Evolutionary conservation across 2,888 invertebrate species (phyloP).

Genomic region (Alcis repandata): DNA sequence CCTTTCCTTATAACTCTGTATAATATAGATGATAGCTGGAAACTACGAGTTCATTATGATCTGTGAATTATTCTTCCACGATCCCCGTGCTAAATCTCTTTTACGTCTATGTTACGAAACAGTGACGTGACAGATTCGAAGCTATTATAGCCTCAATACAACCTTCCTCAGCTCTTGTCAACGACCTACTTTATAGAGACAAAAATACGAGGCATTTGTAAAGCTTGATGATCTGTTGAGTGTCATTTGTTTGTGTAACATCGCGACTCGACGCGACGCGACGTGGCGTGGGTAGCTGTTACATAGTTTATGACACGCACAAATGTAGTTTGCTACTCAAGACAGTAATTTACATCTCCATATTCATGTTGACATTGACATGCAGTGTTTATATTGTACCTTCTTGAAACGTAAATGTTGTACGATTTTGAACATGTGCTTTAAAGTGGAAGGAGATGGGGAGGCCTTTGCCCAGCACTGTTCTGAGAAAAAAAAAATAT

Average conservation of each 20-base stretch:
- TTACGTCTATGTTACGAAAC: constrained; percentile 16
- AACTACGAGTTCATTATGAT: neutral
- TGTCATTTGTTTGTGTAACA: constrained; percentile 20
- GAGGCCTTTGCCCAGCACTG: no score
- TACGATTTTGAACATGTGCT: no score
- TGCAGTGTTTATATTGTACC: neutral
- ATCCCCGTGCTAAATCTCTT: neutral
- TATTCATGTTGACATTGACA: neutral
- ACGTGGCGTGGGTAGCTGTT: constrained; percentile 10
- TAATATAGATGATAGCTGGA: no score
- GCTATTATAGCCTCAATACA: constrained; percentile 16
- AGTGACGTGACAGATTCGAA: constrained; percentile 2
- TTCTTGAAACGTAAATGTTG: no score
- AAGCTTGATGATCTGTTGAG: constrained; percentile 9
- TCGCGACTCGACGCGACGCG: no score
- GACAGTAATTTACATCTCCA: constrained; percentile 4
- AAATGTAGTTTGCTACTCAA: constrained; percentile 11
- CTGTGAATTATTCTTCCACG: constrained; percentile 10
- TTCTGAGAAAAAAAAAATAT: no score
- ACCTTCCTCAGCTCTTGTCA: constrained; percentile 15
- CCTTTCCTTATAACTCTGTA: no score
- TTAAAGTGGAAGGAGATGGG: no score
- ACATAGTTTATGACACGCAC: constrained; percentile 18
- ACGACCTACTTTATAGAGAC: constrained; percentile 16
- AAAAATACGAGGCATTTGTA: constrained; percentile 23